Conservation (phyloP, 1,140 invertebrate species). For the Listronotus oregonensis region DNA sequence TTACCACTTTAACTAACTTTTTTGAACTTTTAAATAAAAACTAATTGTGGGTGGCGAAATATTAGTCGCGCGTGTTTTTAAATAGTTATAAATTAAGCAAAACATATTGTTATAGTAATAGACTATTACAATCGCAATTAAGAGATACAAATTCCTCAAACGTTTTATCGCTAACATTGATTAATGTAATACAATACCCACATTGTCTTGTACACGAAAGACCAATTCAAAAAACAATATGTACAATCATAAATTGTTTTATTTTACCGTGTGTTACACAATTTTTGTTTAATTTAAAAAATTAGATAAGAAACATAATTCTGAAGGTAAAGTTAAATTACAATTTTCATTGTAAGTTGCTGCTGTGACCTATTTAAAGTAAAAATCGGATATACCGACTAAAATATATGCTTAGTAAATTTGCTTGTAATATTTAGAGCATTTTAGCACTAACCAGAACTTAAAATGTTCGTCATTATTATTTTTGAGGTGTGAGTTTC, state of each 20-base stretch:
- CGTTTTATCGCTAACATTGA: background rate
- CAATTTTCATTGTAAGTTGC: slow-evolving; percentile 9
- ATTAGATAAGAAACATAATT: slow-evolving; percentile 22
- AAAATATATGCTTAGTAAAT: too few relatives aligned
- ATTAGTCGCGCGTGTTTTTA: background rate
- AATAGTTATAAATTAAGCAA: too few relatives aligned
- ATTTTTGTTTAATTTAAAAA: slow-evolving; percentile 9
- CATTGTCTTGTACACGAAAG: slow-evolving; percentile 3
- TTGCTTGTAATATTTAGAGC: too few relatives aligned
- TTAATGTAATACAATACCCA: slow-evolving; percentile 1
- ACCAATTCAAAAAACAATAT: slow-evolving; percentile 9
- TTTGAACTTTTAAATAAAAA: too few relatives aligned
- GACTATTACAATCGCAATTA: background rate
- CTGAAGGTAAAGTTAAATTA: slow-evolving; percentile 11
- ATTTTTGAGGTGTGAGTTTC: too few relatives aligned
- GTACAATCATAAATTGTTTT: slow-evolving; percentile 13
- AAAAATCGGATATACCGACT: background rate
- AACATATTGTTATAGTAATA: too few relatives aligned
- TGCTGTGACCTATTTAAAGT: slow-evolving; percentile 13
- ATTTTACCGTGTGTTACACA: slow-evolving; percentile 12
- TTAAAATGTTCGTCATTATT: too few relatives aligned
- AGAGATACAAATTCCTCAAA: background rate
- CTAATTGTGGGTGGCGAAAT: background rate
- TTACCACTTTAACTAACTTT: too few relatives aligned
- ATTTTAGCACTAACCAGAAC: too few relatives aligned